Evolutionary conservation across 2,888 invertebrate species (phyloP), one percentile per base, ranked within the genome.

Genomic region (Pilophorus perplexus): DNA sequence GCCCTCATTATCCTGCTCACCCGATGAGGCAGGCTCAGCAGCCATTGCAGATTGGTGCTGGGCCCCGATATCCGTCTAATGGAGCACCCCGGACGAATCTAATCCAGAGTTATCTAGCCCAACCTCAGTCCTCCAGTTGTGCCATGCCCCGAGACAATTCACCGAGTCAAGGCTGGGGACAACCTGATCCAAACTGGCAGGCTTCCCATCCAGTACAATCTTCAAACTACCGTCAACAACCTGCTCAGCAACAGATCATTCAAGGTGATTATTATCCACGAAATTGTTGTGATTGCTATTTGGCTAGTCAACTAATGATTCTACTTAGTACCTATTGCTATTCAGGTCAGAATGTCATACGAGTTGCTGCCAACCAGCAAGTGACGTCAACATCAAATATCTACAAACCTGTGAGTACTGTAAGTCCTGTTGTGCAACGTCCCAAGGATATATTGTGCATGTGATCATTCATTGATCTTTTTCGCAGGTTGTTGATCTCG

Each of bases 71-170:
- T 42, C 38, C 62, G 1, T 16, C 62, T 3, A 62, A 62, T 20
- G n/a, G 14, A 33, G 23, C 28, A 20, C 46, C 28, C 6, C 46
- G 18, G 6, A n/a, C 25, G 1, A 46, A 28, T 48, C 12, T 27
- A 18, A 12, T 38, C 10, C 62, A 44, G 18, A 62, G 18, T 16
- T 62, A n/a, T 46, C 14, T 22, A 5, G 38, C 22, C 22, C 62
- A 46, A 62, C 44, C 62, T 2, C 62, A 62, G 20, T 28, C 62
- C n/a, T 62, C 62, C 27, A 62, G 28, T 20, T 62, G 62, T 62
- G 48, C 33, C 2, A 33, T 62, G 1, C 28, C 20, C 12, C 14
- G 44, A n/a, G 62, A 48, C n/a, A 62, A 46, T 62, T 27, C 62
- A 6, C 37, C 62, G n/a, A 48, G 33, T 22, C 33, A 46, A 18